Evolutionary conservation across 2,113 vertebrate species (phyloP).

Genomic region (Carlito syrichta): DNA sequence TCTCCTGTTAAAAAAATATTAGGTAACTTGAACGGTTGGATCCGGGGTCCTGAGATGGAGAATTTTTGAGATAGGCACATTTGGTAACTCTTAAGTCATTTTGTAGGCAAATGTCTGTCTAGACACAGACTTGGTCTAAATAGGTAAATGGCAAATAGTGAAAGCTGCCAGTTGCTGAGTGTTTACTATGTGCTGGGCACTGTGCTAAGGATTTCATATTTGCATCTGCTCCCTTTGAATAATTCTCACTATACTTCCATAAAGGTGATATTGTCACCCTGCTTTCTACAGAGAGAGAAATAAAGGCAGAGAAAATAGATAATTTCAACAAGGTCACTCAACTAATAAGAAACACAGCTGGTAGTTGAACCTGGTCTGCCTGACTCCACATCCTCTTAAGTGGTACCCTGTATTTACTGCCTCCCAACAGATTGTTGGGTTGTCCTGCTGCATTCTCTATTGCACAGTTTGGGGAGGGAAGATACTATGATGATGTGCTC

Average conservation of each 20-base stretch:
- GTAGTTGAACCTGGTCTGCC: not conserved
- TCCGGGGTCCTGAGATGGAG: not conserved
- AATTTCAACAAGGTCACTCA: not conserved
- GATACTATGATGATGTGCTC: not conserved
- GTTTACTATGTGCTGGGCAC: rapidly evolving
- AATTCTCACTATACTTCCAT: not conserved
- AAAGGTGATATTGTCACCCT: not conserved
- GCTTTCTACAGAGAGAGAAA: not conserved
- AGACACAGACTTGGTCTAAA: too few relatives aligned
- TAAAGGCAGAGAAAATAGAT: not conserved
- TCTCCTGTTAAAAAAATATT: not conserved
- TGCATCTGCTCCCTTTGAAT: not conserved
- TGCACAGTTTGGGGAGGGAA: not conserved
- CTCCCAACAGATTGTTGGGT: not conserved
- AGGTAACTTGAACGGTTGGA: not conserved
- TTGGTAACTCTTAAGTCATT: not conserved
- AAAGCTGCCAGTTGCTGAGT: not conserved
- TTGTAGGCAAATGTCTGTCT: not conserved
- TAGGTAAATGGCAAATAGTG: not conserved
- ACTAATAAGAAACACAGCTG: not conserved
- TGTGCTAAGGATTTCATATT: not conserved
- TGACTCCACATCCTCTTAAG: not conserved
- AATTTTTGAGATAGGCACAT: not conserved
- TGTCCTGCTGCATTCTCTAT: not conserved
- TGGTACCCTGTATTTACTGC: not conserved